Conservation (phyloP, 2,113 vertebrate genomes). For the Herpetotheres cachinnans region DNA sequence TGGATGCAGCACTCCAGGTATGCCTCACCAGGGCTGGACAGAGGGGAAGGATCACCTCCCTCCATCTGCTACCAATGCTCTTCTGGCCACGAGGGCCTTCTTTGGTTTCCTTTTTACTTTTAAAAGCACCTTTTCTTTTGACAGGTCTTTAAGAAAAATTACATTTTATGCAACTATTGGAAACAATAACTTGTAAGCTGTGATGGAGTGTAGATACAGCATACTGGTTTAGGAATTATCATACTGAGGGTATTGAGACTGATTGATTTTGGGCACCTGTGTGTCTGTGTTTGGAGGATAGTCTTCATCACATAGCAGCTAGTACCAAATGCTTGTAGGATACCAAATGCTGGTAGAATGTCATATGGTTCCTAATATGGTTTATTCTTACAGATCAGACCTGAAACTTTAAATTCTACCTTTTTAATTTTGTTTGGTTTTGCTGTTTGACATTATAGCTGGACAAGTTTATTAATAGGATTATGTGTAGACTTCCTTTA, state of each 20-base stretch:
- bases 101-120: not conserved
- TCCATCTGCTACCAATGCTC: not conserved
- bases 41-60: not conserved
- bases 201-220: not conserved
- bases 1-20: not conserved
- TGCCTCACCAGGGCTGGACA: not conserved
- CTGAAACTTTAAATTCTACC: not conserved
- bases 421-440: not conserved
- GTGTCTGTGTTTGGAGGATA: not conserved
- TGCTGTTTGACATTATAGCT: not conserved
- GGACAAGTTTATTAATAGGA: not conserved
- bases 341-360: not conserved
- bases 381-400: not conserved
- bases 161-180: not conserved
- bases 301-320: not conserved
- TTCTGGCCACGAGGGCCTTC: accelerated
- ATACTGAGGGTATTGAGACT: not conserved
- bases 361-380: not conserved
- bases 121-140: not conserved
- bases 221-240: not conserved
- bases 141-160: not conserved
- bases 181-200: not conserved
- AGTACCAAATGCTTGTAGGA: not conserved
- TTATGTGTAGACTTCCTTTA: not conserved
- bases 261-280: not conserved